phyloP scores from a whole-genome alignment of 2,113 vertebrate genomes.

The Phrynosoma blainvillii region DNA sequence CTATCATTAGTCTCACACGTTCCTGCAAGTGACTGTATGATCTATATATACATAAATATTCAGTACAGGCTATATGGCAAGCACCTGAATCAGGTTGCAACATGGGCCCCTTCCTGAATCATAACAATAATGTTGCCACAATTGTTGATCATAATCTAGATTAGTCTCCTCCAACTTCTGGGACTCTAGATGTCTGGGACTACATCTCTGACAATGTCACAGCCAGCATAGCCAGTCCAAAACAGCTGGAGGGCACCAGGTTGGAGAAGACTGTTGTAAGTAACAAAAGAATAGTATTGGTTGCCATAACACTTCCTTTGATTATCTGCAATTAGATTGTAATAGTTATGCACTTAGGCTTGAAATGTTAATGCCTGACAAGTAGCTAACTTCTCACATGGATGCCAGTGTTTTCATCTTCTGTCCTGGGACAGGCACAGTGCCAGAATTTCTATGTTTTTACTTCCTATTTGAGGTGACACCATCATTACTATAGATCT shows the following conservation, averaged over 20 bases:
- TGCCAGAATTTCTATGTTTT: slow-evolving; percentile 76
- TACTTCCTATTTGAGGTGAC: slow-evolving; percentile 59
- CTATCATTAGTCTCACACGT: neutral
- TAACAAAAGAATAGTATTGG: neutral
- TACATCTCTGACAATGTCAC: neutral
- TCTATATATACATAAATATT: no score
- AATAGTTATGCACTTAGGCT: neutral
- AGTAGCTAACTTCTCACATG: slow-evolving; percentile 60
- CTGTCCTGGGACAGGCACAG: slow-evolving; percentile 64
- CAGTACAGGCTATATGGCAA: neutral
- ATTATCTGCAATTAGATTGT: neutral
- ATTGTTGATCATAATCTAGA: neutral
- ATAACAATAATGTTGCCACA: neutral
- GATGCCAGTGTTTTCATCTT: slow-evolving; percentile 58
- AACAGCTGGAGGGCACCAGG: neutral
- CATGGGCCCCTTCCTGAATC: no score
- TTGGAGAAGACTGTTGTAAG: neutral
- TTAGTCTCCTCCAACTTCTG: no score
- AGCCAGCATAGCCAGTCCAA: no score
- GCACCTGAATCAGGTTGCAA: neutral
- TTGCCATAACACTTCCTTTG: slow-evolving; percentile 16
- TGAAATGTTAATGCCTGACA: slow-evolving; percentile 17
- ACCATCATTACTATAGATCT: slow-evolving; percentile 70
- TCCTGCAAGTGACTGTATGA: neutral
- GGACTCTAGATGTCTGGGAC: no score